A percentile compares a stretch with the other conserved stretches of the same genome.
Conservation (phyloP, 1,140 invertebrate species). For the Lordiphosa stackelbergi region DNA sequence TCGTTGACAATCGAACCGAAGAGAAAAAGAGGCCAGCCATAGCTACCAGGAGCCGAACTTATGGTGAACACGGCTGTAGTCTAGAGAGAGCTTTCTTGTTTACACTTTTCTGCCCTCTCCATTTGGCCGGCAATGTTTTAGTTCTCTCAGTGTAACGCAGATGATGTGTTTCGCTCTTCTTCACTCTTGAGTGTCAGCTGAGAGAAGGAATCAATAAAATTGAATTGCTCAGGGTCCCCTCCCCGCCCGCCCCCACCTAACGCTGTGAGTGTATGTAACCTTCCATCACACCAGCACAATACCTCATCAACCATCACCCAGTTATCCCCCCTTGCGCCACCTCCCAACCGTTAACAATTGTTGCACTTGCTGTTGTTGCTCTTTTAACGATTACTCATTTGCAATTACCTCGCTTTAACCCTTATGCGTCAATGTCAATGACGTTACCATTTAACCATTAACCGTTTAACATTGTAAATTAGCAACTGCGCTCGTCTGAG, state of each 20-base stretch:
- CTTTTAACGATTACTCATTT: conserved; percentile 24
- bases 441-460: conserved; percentile 23
- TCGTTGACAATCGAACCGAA: too few species aligned
- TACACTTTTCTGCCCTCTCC: too few species aligned
- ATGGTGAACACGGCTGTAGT: too few species aligned
- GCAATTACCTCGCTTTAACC: conserved; percentile 33
- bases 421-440: conserved; percentile 38
- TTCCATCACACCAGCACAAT: background rate
- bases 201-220: conserved; percentile 37
- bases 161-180: conserved; percentile 2
- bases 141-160: too few species aligned
- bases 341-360: background rate
- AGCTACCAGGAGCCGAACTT: too few species aligned
- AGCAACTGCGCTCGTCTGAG: background rate
- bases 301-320: background rate
- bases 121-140: too few species aligned
- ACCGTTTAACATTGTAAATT: conserved; percentile 14
- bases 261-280: background rate
- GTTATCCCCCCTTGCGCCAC: too few species aligned
- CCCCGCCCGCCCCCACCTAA: too few species aligned
- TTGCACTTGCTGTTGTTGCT: too few species aligned
- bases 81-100: too few species aligned
- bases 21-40: too few species aligned
- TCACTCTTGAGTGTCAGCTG: background rate
- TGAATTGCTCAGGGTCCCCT: conserved; percentile 32